phyloP scores from a whole-genome alignment of 2,888 invertebrate species.

The Pantelozetes paolii region DNA sequence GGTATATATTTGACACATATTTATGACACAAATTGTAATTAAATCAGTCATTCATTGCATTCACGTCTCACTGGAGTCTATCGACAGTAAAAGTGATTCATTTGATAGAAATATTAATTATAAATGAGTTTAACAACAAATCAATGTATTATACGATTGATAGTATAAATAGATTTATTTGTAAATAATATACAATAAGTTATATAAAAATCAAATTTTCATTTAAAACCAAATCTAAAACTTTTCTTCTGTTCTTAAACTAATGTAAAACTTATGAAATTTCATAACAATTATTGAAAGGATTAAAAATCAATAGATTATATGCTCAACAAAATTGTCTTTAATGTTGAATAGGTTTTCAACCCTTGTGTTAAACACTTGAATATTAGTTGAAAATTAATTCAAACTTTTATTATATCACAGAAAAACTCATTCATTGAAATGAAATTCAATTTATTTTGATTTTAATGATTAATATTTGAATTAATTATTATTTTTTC shows the following conservation, averaged over 20 bases:
- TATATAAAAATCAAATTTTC: too few relatives aligned
- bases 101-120: conserved; percentile 2
- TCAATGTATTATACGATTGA: conserved; percentile 1
- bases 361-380: background rate
- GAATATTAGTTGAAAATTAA: background rate
- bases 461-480: background rate
- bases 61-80: background rate
- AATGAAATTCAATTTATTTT: too few relatives aligned
- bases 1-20: too few relatives aligned
- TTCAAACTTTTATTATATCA: background rate
- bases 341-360: too few relatives aligned
- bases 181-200: too few relatives aligned
- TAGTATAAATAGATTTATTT: conserved; percentile 3
- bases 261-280: too few relatives aligned
- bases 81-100: conserved; percentile 24
- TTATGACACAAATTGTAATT: background rate
- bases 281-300: too few relatives aligned
- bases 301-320: background rate
- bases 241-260: too few relatives aligned
- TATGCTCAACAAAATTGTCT: background rate
- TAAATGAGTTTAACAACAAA: background rate
- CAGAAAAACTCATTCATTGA: too few relatives aligned
- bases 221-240: too few relatives aligned
- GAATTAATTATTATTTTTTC: background rate
- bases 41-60: conserved; percentile 5